Evolutionary conservation across 2,888 invertebrate species (phyloP), one percentile per base, ranked within the genome.

Genomic region (Pristionchus exspectatus): DNA sequence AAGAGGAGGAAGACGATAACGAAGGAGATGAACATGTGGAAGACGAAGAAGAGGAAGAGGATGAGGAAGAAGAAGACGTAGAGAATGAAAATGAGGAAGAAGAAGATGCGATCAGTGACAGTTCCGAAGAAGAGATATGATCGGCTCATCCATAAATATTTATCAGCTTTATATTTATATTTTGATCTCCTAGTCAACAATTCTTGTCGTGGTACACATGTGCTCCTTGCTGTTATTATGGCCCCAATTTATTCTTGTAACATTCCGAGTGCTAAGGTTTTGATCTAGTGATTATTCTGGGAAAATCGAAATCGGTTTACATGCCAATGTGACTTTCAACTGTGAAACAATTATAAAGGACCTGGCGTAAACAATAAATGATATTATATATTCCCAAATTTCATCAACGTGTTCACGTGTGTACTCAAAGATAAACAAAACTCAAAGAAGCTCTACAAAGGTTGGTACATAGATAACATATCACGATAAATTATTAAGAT

Each of bases 111-210:
- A 69, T 2, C 14, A 81, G n/a, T 16, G 81, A 81, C 5, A 81
- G 50, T 27, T n/a, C 44, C 0, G 81, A 81, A 54, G 81, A 81
- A 14, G 81, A 81, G 81, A 81, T 81, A n/a, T 81, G 54, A 81
- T 81, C 81, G 3, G 44, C 44, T 9, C 44, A 50, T 12, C 10
- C 44, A 50, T 50, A 18, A 3, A 30, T 72, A 21, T 21, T 38
- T 38, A 14, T n/a, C 2, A 30, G 1, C 30, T 18, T 74, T 18
- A 69, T 69, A 10, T n/a, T n/a, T n/a, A n/a, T 18, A 2, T 27
- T 24, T 18, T 74, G 74, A 74, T 74, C 74, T 74, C 74, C 4
- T 74, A 21, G 72, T 30, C 38, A 74, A 74, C 5, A 10, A 30
- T 74, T 38, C 16, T 10, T 74, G 10, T 74, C 21, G 18, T 16